Evolutionary conservation across 2,888 invertebrate genomes (phyloP).

Genomic region (Coleophora deauratella): DNA sequence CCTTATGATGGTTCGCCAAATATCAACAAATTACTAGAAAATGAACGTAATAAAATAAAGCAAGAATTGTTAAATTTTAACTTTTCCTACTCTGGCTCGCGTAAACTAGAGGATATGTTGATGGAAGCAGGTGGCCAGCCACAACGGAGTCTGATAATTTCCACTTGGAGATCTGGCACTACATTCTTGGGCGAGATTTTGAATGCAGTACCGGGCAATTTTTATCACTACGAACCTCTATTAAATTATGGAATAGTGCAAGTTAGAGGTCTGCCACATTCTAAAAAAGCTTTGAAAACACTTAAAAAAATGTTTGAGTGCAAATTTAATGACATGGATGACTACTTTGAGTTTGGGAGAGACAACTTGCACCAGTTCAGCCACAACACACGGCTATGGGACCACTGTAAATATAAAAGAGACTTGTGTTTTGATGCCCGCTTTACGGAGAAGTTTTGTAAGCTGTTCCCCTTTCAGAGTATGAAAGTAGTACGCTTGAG

Average conservation of each 20-base stretch:
- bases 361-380: constrained; percentile 86
- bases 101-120: constrained; percentile 78
- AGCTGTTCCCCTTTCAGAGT: constrained; percentile 89
- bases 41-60: constrained; percentile 48
- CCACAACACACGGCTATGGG: constrained; percentile 90
- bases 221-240: constrained; percentile 92
- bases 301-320: constrained; percentile 84
- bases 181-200: constrained; percentile 91
- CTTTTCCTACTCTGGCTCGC: constrained; percentile 48
- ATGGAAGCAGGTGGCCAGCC: constrained; percentile 82
- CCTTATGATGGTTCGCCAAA: constrained; percentile 49
- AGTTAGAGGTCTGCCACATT: constrained; percentile 82
- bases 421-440: constrained; percentile 65
- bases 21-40: constrained; percentile 51
- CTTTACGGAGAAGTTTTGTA: constrained; percentile 86
- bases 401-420: constrained; percentile 79
- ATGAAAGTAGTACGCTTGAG: constrained; percentile 90
- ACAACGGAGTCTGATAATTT: constrained; percentile 83
- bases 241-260: constrained; percentile 87
- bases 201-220: constrained; percentile 89
- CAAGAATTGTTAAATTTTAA: constrained; percentile 54
- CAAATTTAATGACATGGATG: constrained; percentile 81
- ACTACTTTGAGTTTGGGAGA: constrained; percentile 85
- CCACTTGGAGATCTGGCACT: constrained; percentile 94
- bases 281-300: constrained; percentile 78